A percentile compares a stretch with the other conserved stretches of the same genome.
phyloP scores from a whole-genome alignment of 2,113 vertebrate species.

The Lepisosteus osseus region DNA sequence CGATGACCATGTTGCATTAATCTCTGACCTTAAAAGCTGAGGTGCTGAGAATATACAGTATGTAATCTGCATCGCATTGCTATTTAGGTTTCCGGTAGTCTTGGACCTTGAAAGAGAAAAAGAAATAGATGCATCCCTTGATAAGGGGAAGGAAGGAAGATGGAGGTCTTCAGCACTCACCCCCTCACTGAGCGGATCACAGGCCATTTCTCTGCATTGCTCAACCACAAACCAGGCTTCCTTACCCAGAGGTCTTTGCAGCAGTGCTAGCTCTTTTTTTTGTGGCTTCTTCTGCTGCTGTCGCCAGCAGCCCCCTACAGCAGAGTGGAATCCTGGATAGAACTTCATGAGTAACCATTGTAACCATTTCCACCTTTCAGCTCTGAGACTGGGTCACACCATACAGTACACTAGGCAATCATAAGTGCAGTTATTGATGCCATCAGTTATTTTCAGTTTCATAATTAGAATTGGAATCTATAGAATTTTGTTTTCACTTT shows the following conservation, averaged over 20 bases:
- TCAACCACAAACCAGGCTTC: slow-evolving; percentile 62
- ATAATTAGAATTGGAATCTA: too few relatives aligned
- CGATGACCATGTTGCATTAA: too few relatives aligned
- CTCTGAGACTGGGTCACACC: too few relatives aligned
- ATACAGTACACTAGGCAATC: too few relatives aligned
- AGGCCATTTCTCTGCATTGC: slow-evolving; percentile 46
- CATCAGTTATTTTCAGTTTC: too few relatives aligned
- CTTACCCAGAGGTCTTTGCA: slow-evolving; percentile 62
- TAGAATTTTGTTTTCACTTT: too few relatives aligned
- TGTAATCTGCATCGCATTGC: not conserved
- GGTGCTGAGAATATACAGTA: too few relatives aligned
- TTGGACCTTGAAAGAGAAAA: too few relatives aligned
- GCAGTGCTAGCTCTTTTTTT: slow-evolving; percentile 29
- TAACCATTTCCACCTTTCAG: too few relatives aligned
- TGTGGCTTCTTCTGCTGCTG: slow-evolving; percentile 25
- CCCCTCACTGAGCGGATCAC: slow-evolving; percentile 55
- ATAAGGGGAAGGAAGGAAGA: slow-evolving; percentile 54
- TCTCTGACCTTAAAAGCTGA: too few relatives aligned
- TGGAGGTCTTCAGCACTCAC: slow-evolving; percentile 64
- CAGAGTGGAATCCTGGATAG: slow-evolving; percentile 8
- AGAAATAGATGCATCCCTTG: slow-evolving; percentile 41
- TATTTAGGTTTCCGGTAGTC: not conserved
- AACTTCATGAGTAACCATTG: slow-evolving; percentile 10
- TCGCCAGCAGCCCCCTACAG: slow-evolving; percentile 25
- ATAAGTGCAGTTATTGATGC: too few relatives aligned